Base-by-base conservation (phyloP, 2,888 invertebrate genomes). In the Azorinus chamasolen region DNA sequence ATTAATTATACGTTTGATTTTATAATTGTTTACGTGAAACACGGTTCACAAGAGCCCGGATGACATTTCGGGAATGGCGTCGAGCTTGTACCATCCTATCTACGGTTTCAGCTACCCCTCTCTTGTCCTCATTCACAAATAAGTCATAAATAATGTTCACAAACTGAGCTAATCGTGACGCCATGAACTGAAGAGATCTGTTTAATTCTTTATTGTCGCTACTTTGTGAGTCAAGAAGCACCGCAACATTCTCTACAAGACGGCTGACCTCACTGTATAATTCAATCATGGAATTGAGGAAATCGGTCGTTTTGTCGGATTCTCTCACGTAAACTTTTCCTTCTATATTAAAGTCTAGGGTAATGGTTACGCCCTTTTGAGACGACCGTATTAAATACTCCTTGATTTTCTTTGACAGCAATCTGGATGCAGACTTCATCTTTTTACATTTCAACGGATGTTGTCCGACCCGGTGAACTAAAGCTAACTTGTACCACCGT, bases 231-330 rank as follows among this genome's bases (percentile, higher is more conserved):
- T 77, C 50, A 10, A 79, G 24, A 46, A 77, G 62, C 1, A 83
- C 81, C 16, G 83, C 75, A 1, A 78, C 73, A 39, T 85, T 71
- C 51, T 86, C 86, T 16, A 76, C 65, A 5, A 85, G 62, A 45
- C 83, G 74, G 39, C 81, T 75, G 10, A 83, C 58, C 59, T 84
- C 84, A 8, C 65, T 32, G 61, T 85, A 81, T 4, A 86, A 43
- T 3, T 75, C 64, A 14, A 83, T 37, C 51, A 77, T 79, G 39
- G 64, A 71, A 1, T 43, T 66, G 16, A 86, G 59, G 48, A 82
- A 76, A 12, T 62, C 53, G n/a, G 48, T 39, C 0, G 63, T 61
- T 43, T 74, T 75, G 22, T 62, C 64, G 32, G 63, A 37, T 48
- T 70, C 58, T 10, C 55, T 53, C 12, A 25, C 45, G 45, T 53